Percentiles rank a stretch among this genome's conserved stretches.
Evolutionary conservation across 1,140 invertebrate species (phyloP).

Genomic region (Cydia pomonella): DNA sequence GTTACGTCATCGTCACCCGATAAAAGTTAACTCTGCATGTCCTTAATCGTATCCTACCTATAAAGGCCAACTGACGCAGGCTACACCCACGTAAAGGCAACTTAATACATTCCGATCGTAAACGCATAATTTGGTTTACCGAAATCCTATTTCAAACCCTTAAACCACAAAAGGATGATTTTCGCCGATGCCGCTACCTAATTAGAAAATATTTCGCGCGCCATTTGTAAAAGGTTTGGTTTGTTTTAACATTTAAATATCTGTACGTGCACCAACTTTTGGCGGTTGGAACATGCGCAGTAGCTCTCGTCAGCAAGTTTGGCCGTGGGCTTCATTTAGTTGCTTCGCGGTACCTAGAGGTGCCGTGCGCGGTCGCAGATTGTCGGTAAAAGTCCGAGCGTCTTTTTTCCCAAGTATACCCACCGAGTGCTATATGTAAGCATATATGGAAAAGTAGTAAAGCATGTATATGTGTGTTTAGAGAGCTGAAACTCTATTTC

Average conservation of each 20-base stretch:
- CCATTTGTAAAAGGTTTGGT: background rate
- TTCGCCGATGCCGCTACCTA: conserved; percentile 4
- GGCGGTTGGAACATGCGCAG: conserved; percentile 54
- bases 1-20: too few relatives aligned
- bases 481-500: conserved; percentile 50
- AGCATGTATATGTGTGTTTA: conserved; percentile 72
- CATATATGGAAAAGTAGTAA: conserved; percentile 61
- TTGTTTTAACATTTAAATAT: conserved; percentile 13
- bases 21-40: background rate
- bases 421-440: conserved; percentile 70
- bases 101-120: background rate
- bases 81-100: background rate
- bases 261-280: conserved; percentile 48
- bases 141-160: conserved; percentile 2
- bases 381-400: conserved; percentile 46
- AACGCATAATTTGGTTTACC: conserved; percentile 20
- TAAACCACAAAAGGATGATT: background rate
- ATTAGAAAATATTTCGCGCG: background rate
- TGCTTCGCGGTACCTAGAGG: conserved; percentile 45
- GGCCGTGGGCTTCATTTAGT: conserved; percentile 50
- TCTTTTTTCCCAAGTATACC: conserved; percentile 49
- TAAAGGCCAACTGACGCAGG: conserved; percentile 19
- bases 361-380: conserved; percentile 49
- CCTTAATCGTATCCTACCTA: background rate
- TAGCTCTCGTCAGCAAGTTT: conserved; percentile 44